Evolutionary conservation across 2,888 invertebrate species (phyloP).

Genomic region (Halictus quadricinctus): DNA sequence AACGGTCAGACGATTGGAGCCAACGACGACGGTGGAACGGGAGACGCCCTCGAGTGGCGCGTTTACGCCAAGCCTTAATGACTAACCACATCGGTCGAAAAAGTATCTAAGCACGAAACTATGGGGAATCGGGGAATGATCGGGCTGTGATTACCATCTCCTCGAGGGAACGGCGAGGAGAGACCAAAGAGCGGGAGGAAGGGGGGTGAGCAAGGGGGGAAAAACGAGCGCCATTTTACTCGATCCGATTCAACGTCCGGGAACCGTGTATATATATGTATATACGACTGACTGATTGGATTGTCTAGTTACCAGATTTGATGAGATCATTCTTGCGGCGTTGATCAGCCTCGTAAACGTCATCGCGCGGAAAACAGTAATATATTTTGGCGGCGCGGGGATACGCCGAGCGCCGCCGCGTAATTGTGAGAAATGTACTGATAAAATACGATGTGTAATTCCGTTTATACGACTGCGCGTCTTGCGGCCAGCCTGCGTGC

Average conservation of each 20-base stretch:
- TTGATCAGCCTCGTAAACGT: conserved; percentile 32
- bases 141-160: conserved; percentile 49
- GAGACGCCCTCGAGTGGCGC: conserved; percentile 57
- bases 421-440: conserved; percentile 24
- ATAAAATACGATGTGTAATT: conserved; percentile 36
- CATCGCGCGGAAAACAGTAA: conserved; percentile 22
- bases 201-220: background rate
- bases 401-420: background rate
- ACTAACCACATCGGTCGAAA: conserved; percentile 69
- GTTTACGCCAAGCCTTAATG: conserved; percentile 74
- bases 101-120: conserved; percentile 61
- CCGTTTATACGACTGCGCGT: conserved; percentile 15
- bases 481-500: background rate
- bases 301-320: conserved; percentile 34
- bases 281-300: conserved; percentile 25
- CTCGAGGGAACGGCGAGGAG: background rate
- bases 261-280: background rate
- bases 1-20: conserved; percentile 15
- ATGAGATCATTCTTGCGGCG: conserved; percentile 36
- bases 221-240: conserved; percentile 19
- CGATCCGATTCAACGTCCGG: conserved; percentile 13
- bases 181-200: background rate
- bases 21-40: conserved; percentile 13
- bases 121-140: conserved; percentile 52
- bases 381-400: conserved; percentile 26